Evolutionary conservation across 2,113 vertebrate genomes (phyloP).

Genomic region (Globicephala melas): DNA sequence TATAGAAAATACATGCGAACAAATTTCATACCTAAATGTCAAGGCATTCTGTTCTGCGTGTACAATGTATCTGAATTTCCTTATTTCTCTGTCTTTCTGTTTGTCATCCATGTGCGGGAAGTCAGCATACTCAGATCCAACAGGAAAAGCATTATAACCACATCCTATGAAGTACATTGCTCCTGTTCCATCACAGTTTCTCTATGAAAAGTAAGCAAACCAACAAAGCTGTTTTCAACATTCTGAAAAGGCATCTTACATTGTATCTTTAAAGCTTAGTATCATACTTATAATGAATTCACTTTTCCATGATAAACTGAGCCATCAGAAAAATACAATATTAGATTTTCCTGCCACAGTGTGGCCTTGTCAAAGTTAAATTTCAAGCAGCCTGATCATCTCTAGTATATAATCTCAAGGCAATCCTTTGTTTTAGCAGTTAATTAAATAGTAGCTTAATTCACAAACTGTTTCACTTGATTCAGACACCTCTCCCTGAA

Average conservation of each 20-base stretch:
- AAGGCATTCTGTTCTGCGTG: constrained; percentile 97
- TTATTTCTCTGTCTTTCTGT: constrained; percentile 91
- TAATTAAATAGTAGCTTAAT: constrained; percentile 22
- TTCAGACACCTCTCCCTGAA: background rate
- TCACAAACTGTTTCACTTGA: constrained; percentile 45
- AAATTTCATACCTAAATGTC: constrained; percentile 90
- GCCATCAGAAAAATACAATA: background rate
- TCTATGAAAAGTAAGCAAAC: constrained; percentile 78
- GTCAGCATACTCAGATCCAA: constrained; percentile 93
- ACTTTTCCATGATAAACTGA: background rate
- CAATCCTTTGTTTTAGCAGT: background rate
- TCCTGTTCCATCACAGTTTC: constrained; percentile 88
- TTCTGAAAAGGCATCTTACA: background rate
- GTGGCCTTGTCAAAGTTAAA: background rate
- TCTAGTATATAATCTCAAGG: background rate
- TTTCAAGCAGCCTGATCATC: background rate
- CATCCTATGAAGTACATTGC: constrained; percentile 91
- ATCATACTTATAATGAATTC: background rate
- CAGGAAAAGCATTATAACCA: constrained; percentile 96
- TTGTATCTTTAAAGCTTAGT: background rate
- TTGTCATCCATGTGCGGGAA: constrained; percentile 96
- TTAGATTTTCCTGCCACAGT: background rate
- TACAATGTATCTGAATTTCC: constrained; percentile 95
- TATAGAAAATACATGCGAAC: constrained; percentile 40
- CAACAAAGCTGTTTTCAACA: background rate